Conservation (phyloP, 2,113 vertebrate genomes). For the Argyrosomus japonicus region DNA sequence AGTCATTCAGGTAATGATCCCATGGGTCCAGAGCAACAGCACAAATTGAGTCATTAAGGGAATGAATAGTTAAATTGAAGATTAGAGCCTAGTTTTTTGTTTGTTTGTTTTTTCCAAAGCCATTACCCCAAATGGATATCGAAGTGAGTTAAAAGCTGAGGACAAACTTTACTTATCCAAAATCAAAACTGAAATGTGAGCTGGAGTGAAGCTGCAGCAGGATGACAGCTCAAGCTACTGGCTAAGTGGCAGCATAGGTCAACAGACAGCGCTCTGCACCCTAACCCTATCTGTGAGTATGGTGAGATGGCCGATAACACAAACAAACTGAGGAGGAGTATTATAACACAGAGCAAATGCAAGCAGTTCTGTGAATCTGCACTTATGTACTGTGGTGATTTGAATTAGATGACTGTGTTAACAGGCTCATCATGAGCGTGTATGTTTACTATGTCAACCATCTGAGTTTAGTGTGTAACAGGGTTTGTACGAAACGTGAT, state of each 20-base stretch:
- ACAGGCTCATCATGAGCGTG: no score
- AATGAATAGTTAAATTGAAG: constrained; percentile 21
- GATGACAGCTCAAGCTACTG: neutral
- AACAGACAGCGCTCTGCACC: constrained; percentile 3
- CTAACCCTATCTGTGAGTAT: constrained; percentile 1
- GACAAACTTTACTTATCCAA: neutral
- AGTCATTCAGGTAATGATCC: constrained; percentile 50
- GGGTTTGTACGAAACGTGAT: no score
- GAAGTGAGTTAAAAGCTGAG: neutral
- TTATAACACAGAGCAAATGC: neutral
- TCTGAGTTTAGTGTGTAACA: no score
- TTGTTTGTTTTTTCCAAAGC: neutral
- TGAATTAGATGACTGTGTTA: no score
- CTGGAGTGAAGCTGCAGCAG: constrained; percentile 2
- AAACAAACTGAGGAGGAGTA: constrained; percentile 21
- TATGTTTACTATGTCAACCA: no score
- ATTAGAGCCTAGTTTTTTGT: neutral
- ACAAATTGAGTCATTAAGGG: constrained; percentile 36
- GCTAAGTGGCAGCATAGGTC: constrained; percentile 39
- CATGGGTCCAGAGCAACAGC: constrained; percentile 25
- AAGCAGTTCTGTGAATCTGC: neutral
- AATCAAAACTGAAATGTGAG: constrained; percentile 11
- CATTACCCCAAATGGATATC: neutral
- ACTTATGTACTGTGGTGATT: no score
- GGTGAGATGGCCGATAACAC: constrained; percentile 7